Conservation (phyloP, 2,113 vertebrate genomes). For the Typhlomys cinereus region DNA sequence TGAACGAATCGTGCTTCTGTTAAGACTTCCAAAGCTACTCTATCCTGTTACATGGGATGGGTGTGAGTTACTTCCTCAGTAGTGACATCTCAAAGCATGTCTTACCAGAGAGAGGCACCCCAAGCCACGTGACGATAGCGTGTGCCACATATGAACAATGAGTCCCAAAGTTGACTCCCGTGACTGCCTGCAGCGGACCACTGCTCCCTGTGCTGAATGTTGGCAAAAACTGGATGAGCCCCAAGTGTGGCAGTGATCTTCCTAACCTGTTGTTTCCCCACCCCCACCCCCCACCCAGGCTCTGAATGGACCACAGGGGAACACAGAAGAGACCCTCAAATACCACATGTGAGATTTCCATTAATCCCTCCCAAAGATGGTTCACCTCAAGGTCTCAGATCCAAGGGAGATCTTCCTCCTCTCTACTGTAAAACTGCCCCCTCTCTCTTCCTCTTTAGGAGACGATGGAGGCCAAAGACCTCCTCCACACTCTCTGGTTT, state of each 20-base stretch:
- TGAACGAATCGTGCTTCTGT: constrained; percentile 29
- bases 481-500: neutral
- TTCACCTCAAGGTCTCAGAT: neutral
- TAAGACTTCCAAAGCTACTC: constrained; percentile 1
- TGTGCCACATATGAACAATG: neutral
- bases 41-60: neutral
- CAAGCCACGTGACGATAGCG: neutral
- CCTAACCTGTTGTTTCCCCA: neutral
- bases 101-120: neutral
- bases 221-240: rapidly evolving
- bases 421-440: neutral
- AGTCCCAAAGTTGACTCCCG: neutral
- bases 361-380: neutral
- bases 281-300: no score
- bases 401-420: neutral
- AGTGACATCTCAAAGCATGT: neutral
- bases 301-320: neutral
- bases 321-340: neutral
- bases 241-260: neutral
- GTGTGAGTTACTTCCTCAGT: neutral
- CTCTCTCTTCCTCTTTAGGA: neutral
- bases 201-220: neutral
- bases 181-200: rapidly evolving
- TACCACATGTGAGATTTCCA: neutral
- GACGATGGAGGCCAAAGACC: neutral